Conservation (phyloP, 2,888 invertebrate species). For the Reticulitermes lucifugus region DNA sequence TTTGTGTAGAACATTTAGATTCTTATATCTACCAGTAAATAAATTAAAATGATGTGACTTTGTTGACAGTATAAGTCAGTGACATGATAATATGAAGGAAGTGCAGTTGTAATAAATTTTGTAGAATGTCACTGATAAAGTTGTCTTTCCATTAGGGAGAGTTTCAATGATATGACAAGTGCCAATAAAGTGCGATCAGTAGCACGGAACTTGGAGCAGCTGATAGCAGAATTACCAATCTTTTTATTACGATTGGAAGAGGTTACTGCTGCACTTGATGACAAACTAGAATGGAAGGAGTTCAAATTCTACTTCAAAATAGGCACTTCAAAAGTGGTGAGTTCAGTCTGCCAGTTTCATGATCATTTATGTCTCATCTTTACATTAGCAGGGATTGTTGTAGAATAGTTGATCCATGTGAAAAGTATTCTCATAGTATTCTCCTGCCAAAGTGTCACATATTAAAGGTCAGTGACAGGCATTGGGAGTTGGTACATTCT, state of each 20-base stretch:
- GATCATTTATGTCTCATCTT: no score
- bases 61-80: no score
- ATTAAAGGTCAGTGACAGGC: no score
- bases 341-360: constrained; percentile 55
- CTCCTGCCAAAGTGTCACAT: no score
- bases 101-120: not conserved
- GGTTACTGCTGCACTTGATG: constrained; percentile 71
- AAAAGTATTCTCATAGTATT: no score
- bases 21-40: no score
- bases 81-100: no score
- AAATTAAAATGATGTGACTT: no score
- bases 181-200: constrained; percentile 72
- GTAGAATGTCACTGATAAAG: not conserved
- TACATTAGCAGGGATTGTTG: no score
- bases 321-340: constrained; percentile 75
- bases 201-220: constrained; percentile 71
- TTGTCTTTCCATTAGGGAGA: constrained; percentile 64
- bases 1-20: no score
- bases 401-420: no score
- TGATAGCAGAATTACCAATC: constrained; percentile 73
- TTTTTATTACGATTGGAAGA: constrained; percentile 73
- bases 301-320: constrained; percentile 74
- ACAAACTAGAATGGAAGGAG: constrained; percentile 72
- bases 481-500: no score
- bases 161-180: constrained; percentile 71